Conservation (phyloP, 2,797 vertebrate genomes). For the Varecia variegata region DNA sequence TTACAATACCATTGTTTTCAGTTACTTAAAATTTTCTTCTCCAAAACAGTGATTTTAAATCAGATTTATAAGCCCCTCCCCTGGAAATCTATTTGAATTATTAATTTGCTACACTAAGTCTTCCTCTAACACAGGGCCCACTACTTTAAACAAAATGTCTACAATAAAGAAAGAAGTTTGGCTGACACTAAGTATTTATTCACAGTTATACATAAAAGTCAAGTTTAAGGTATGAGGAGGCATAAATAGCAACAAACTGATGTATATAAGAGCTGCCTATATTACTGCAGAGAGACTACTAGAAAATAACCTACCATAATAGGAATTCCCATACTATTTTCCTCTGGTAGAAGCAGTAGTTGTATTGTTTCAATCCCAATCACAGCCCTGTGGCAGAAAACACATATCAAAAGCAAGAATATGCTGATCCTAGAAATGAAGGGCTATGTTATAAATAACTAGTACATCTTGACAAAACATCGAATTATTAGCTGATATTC, state of each 20-base stretch:
- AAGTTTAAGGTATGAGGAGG: not conserved
- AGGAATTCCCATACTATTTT: constrained; percentile 55
- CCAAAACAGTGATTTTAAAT: not conserved
- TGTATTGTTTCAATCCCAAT: constrained; percentile 65
- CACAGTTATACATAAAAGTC: not conserved
- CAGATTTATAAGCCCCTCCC: not conserved
- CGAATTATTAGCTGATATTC: constrained; percentile 11
- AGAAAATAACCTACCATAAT: constrained; percentile 56
- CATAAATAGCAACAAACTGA: constrained; percentile 45
- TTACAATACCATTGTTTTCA: not conserved
- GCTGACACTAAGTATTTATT: not conserved
- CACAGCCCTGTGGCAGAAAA: constrained; percentile 66
- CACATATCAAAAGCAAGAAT: constrained; percentile 63
- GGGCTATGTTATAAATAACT: constrained; percentile 10
- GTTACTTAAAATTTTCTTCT: constrained; percentile 20
- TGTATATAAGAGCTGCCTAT: constrained; percentile 6
- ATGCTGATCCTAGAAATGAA: constrained; percentile 39
- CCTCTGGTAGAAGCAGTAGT: constrained; percentile 61
- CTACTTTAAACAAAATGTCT: not conserved
- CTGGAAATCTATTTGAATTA: constrained; percentile 38
- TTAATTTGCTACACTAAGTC: not conserved
- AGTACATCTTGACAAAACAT: not conserved
- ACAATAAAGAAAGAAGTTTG: not conserved
- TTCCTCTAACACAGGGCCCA: not conserved
- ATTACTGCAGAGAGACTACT: constrained; percentile 32